Evolutionary conservation across 2,113 vertebrate genomes (phyloP).

Genomic region (Cygnus atratus): DNA sequence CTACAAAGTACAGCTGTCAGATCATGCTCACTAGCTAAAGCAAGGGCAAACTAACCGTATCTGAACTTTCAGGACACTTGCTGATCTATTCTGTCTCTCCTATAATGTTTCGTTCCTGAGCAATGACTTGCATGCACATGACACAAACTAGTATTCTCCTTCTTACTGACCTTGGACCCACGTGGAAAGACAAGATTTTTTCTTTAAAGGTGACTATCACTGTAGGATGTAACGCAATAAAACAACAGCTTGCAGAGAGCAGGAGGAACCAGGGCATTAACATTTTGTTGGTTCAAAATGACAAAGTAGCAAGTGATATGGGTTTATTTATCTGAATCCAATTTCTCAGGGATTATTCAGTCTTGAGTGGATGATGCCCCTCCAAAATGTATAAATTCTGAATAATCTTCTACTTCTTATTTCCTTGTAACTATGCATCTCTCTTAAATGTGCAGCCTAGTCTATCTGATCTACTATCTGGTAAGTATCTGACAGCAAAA

Average conservation of each 20-base stretch:
- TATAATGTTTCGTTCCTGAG: neutral
- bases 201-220: neutral
- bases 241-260: neutral
- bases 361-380: neutral
- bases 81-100: neutral
- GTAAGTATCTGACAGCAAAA: neutral
- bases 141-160: neutral
- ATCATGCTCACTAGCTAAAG: neutral
- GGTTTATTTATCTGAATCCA: neutral
- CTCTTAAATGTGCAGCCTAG: neutral
- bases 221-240: neutral
- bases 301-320: neutral
- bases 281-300: neutral
- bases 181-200: neutral
- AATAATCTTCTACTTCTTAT: neutral
- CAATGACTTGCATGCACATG: neutral
- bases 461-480: neutral
- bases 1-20: conserved; percentile 49
- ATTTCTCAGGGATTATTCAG: neutral
- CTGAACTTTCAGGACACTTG: neutral
- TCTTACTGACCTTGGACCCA: neutral
- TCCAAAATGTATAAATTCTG: neutral
- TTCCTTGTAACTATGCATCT: neutral
- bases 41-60: neutral
- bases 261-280: neutral